Conservation (phyloP, 2,113 vertebrate genomes). For the Hippolais icterina region DNA sequence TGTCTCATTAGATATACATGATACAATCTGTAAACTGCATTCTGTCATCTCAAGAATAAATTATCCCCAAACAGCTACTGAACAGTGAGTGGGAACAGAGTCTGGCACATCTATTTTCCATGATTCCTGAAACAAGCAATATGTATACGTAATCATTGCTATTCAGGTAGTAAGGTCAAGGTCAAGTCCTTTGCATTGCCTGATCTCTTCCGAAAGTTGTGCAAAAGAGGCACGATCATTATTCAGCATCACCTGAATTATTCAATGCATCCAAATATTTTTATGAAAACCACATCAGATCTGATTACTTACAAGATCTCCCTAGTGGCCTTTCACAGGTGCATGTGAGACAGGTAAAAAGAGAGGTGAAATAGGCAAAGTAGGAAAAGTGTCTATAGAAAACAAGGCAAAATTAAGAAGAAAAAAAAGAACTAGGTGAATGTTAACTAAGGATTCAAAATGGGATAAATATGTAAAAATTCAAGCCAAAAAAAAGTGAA, state of each 20-base stretch:
- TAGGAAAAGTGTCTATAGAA: not conserved
- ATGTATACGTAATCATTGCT: not conserved
- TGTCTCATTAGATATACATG: conserved; percentile 18
- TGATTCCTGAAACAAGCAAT: not conserved
- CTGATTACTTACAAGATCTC: not conserved
- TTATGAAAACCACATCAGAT: not conserved
- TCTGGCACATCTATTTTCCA: not conserved
- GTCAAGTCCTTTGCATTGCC: not conserved
- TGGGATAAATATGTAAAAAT: not conserved
- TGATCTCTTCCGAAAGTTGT: not conserved
- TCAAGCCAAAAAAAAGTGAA: not conserved
- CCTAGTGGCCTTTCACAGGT: not conserved
- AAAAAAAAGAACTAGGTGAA: not conserved
- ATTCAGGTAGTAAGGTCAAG: not conserved
- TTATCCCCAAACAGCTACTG: not conserved
- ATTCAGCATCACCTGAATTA: not conserved
- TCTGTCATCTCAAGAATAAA: conserved; percentile 19
- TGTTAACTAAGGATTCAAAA: not conserved
- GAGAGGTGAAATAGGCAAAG: not conserved
- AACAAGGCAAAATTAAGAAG: not conserved
- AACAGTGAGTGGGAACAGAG: not conserved
- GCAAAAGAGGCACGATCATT: rapidly evolving
- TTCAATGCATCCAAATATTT: not conserved
- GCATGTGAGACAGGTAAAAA: not conserved
- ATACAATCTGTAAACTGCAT: conserved; percentile 26